phyloP scores from a whole-genome alignment of 1,140 invertebrate genomes.

The Elymnias hypermnestra region DNA sequence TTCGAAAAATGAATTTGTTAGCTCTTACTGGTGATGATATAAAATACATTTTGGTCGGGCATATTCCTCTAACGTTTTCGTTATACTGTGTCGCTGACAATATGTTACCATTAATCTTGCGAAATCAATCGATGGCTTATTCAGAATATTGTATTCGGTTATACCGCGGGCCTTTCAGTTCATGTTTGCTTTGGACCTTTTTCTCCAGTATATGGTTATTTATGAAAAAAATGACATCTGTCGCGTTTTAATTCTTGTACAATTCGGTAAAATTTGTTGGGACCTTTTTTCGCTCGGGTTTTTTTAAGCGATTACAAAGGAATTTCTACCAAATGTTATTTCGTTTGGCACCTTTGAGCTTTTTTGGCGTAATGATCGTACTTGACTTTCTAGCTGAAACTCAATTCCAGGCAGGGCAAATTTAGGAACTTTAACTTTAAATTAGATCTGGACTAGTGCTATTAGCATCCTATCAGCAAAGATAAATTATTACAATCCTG shows the following conservation, averaged over 20 bases:
- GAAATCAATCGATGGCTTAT: constrained; percentile 75
- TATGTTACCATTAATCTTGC: constrained; percentile 72
- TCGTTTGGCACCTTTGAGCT: no score
- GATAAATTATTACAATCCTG: no score
- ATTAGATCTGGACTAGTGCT: no score
- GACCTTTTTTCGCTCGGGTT: no score
- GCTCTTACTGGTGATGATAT: constrained; percentile 44
- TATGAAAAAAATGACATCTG: constrained; percentile 61
- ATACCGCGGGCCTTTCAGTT: constrained; percentile 58
- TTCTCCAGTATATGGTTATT: constrained; percentile 56
- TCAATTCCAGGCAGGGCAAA: no score
- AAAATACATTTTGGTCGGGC: constrained; percentile 52
- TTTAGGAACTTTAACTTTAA: no score
- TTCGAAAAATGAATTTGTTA: constrained; percentile 52
- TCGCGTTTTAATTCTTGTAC: constrained; percentile 24
- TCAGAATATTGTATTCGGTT: constrained; percentile 74
- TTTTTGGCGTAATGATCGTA: no score
- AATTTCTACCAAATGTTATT: no score
- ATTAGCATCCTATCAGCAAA: no score
- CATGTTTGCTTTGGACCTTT: constrained; percentile 70
- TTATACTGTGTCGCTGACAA: constrained; percentile 72
- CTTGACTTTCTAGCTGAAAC: no score
- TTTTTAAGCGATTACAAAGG: no score
- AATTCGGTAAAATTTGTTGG: constrained; percentile 5
- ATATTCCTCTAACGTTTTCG: constrained; percentile 46